Conservation (phyloP, 2,888 invertebrate genomes). For the Mimachlamys varia region DNA sequence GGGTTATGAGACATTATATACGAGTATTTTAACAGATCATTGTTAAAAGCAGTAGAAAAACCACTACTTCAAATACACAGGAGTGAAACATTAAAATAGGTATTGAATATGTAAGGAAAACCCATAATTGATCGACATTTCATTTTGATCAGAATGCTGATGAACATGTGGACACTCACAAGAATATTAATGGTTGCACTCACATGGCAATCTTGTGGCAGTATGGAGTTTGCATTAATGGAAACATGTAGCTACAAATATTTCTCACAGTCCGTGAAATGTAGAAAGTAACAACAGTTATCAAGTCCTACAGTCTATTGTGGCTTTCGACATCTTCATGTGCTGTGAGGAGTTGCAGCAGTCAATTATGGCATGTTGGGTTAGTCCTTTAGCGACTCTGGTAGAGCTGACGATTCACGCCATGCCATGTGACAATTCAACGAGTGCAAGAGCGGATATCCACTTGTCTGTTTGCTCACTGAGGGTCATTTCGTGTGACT, state of each 20-base stretch:
- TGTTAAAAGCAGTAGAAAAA: not conserved
- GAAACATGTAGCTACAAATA: not conserved
- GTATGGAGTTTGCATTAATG: constrained; percentile 5
- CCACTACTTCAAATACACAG: not conserved
- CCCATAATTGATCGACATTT: not conserved
- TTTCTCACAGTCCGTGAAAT: not conserved
- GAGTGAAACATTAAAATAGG: not conserved
- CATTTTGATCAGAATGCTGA: constrained; percentile 33
- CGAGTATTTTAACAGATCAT: constrained; percentile 27
- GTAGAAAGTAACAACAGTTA: not conserved
- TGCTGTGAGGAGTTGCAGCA: not conserved
- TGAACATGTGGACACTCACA: constrained; percentile 9
- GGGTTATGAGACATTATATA: not conserved
- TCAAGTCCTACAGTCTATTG: not conserved
- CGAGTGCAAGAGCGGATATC: constrained; percentile 75
- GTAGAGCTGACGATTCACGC: not conserved
- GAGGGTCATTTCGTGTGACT: constrained; percentile 46
- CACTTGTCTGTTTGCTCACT: constrained; percentile 73
- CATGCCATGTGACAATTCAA: constrained; percentile 74
- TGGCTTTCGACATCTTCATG: not conserved
- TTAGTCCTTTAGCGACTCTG: not conserved
- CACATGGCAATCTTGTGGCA: constrained; percentile 26
- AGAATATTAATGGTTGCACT: not conserved
- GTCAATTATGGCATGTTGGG: not conserved
- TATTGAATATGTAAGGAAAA: not conserved